A percentile compares a stretch with the other conserved stretches of the same genome.
Conservation (phyloP, 2,113 vertebrate species). For the Burhinus oedicnemus region DNA sequence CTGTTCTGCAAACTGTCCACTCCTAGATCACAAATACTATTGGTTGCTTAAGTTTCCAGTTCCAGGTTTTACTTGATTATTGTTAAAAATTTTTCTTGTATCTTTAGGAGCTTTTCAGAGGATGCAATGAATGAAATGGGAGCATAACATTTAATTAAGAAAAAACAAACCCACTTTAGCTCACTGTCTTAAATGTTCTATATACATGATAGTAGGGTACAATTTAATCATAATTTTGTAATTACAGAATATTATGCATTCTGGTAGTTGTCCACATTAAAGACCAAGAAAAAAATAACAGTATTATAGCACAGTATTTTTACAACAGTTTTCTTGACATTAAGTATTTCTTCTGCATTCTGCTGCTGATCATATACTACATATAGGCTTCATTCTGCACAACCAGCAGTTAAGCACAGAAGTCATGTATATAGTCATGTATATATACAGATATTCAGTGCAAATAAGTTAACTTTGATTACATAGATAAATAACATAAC, state of each 20-base stretch:
- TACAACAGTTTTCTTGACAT: background rate
- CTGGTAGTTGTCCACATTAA: background rate
- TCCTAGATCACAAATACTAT: background rate
- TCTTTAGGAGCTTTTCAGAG: background rate
- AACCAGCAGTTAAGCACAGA: background rate
- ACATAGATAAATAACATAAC: background rate
- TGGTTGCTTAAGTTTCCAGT: background rate
- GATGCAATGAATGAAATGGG: background rate
- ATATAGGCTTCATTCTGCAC: background rate
- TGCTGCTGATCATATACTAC: background rate
- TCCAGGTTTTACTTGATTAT: background rate
- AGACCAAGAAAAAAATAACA: background rate
- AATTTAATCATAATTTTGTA: background rate
- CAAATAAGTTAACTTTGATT: slow-evolving; percentile 21
- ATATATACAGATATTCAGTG: background rate
- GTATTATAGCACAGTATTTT: background rate
- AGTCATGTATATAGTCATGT: background rate
- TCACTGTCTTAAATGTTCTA: background rate
- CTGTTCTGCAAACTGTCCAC: background rate
- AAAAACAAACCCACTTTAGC: background rate
- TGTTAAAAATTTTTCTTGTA: background rate
- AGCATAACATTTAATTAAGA: background rate
- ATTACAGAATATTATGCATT: background rate
- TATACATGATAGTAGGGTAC: background rate
- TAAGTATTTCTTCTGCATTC: background rate